A percentile compares a stretch with the other conserved stretches of the same genome.
These are phyloP conservation scores for Chromis chromis DNA, from an alignment of 2,797 vertebrate species.

Conservation along the genomic window DNA sequence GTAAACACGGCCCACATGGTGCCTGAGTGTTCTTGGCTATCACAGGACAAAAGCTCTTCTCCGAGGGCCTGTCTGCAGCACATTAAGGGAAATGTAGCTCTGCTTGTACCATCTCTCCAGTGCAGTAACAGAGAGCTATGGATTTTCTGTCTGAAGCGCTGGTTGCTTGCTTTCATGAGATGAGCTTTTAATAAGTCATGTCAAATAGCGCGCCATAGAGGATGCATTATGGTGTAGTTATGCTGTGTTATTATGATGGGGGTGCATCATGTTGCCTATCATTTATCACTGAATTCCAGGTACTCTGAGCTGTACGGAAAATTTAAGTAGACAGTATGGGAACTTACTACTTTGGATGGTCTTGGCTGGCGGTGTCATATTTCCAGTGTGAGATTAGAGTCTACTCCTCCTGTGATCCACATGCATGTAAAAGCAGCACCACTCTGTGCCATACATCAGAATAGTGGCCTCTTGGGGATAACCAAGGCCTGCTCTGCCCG, in stretches of 20 bases:
- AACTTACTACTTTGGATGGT: constrained; percentile 65
- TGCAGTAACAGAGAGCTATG: constrained; percentile 63
- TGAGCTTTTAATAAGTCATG: constrained; percentile 68
- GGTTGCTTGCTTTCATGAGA: constrained; percentile 66
- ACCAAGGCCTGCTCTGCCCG: constrained; percentile 46
- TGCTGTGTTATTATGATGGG: constrained; percentile 63
- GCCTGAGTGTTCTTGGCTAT: constrained; percentile 59
- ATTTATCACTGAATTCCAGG: constrained; percentile 66
- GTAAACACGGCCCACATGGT: constrained; percentile 31
- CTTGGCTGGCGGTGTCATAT: constrained; percentile 54
- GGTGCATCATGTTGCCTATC: constrained; percentile 56
- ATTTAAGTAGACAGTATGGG: constrained; percentile 60
- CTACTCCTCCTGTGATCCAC: constrained; percentile 37
- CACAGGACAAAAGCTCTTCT: constrained; percentile 68
- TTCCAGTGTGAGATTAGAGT: constrained; percentile 64
- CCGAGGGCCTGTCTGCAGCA: constrained; percentile 50
- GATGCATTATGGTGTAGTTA: constrained; percentile 69
- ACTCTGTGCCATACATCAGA: constrained; percentile 24
- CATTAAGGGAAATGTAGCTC: constrained; percentile 55
- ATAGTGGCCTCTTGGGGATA: constrained; percentile 49
- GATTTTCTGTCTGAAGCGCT: constrained; percentile 74
- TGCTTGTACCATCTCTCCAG: constrained; percentile 41
- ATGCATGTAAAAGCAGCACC: constrained; percentile 37
- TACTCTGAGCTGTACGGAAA: constrained; percentile 39
- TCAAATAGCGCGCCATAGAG: constrained; percentile 51